These are phyloP conservation scores for Drosophila imparisetae DNA, from an alignment of 2,888 invertebrate species.

Conservation along the genomic window DNA sequence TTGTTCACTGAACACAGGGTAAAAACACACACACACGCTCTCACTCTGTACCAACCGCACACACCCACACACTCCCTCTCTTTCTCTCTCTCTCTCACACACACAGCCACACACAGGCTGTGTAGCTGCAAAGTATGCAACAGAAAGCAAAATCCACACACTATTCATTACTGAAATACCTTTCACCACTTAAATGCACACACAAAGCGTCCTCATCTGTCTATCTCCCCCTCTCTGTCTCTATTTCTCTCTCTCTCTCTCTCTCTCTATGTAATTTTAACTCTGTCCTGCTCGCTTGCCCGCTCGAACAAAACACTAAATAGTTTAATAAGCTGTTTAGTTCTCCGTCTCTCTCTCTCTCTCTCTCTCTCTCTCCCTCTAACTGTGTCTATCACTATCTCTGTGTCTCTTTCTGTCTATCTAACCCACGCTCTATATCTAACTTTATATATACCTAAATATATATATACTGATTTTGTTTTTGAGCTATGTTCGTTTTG, in stretches of 20 bases:
- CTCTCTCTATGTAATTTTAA: conserved; percentile 41
- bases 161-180: conserved; percentile 45
- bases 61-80: conserved; percentile 21
- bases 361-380: conserved; percentile 43
- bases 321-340: conserved; percentile 37
- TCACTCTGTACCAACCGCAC: conserved; percentile 13
- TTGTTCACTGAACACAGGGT: conserved; percentile 79
- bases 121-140: conserved; percentile 67
- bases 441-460: conserved; percentile 53
- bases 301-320: conserved; percentile 42
- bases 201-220: conserved; percentile 41
- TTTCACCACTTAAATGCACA: conserved; percentile 52
- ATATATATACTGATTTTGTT: conserved; percentile 72
- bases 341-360: conserved; percentile 28
- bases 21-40: conserved; percentile 22
- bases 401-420: conserved; percentile 53
- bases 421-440: conserved; percentile 50
- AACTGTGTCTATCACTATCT: conserved; percentile 13
- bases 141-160: conserved; percentile 37
- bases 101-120: conserved; percentile 18
- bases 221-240: conserved; percentile 23
- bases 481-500: conserved; percentile 76
- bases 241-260: conserved; percentile 17
- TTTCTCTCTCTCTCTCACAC: not conserved
- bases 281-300: conserved; percentile 49